These are phyloP conservation scores for Dromococcyx pavoninus DNA, from an alignment of 2,797 vertebrate genomes.

Conservation along the genomic window DNA sequence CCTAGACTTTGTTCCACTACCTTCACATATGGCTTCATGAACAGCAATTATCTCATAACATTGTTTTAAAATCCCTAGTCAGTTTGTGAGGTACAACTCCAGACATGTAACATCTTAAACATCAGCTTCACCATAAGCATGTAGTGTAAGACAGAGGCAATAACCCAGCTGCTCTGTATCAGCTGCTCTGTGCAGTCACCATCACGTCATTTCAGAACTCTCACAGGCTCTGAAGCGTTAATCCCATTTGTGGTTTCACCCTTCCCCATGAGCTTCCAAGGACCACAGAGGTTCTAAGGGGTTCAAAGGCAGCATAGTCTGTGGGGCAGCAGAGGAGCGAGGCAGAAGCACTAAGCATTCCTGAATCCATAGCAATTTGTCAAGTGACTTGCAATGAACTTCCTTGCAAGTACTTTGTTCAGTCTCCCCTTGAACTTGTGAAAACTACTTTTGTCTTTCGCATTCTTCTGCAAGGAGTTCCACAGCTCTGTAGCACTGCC, in stretches of 20 bases:
- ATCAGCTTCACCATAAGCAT: neutral
- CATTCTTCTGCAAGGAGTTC: neutral
- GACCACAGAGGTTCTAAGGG: neutral
- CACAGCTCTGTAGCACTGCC: neutral
- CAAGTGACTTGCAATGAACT: neutral
- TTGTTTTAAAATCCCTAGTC: conserved; percentile 37
- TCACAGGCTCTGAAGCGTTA: neutral
- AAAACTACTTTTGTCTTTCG: neutral
- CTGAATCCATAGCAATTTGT: neutral
- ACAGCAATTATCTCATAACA: conserved; percentile 31
- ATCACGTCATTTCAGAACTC: neutral
- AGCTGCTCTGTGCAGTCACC: neutral
- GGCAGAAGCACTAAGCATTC: neutral
- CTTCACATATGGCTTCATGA: neutral
- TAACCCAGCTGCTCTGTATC: neutral
- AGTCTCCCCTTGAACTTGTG: neutral
- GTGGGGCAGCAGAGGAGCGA: neutral
- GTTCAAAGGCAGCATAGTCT: neutral
- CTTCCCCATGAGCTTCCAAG: accelerated
- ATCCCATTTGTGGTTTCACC: neutral
- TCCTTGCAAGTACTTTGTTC: neutral
- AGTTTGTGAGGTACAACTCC: conserved; percentile 34
- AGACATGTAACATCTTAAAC: conserved; percentile 20
- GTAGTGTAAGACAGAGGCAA: neutral
- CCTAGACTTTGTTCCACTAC: conserved; percentile 15